Evolutionary conservation across 1,140 invertebrate genomes (phyloP).

Genomic region (Lycorma delicatula): DNA sequence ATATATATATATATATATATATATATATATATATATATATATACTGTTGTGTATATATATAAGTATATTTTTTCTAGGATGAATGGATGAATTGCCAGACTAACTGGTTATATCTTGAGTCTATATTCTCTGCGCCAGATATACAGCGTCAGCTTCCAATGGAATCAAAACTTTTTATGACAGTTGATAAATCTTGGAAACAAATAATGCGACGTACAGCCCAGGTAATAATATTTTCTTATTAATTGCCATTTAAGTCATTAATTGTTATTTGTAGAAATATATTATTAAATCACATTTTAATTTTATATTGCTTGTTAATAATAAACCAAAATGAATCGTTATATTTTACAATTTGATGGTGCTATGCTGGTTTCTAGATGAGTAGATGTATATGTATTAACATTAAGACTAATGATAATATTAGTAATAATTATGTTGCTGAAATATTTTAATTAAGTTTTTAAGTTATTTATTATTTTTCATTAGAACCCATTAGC

Average conservation of each 20-base stretch:
- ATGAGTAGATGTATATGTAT: background rate
- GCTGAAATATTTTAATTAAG: background rate
- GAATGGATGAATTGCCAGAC: conserved; percentile 76
- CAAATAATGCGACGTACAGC: conserved; percentile 66
- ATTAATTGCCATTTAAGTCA: too few relatives aligned
- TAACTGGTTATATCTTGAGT: conserved; percentile 79
- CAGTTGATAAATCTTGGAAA: conserved; percentile 81
- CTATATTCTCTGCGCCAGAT: conserved; percentile 82
- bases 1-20: too few relatives aligned
- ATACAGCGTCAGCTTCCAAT: conserved; percentile 78
- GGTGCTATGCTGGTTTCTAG: background rate
- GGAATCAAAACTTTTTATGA: conserved; percentile 72
- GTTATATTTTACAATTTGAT: too few relatives aligned
- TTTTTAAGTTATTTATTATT: too few relatives aligned
- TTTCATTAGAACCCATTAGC: conserved; percentile 53
- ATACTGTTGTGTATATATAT: too few relatives aligned
- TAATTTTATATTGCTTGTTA: too few relatives aligned
- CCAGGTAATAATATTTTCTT: too few relatives aligned
- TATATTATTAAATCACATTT: too few relatives aligned
- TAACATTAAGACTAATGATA: background rate
- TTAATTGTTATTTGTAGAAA: too few relatives aligned
- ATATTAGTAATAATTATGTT: conserved; percentile 5
- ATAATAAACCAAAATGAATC: too few relatives aligned
- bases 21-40: too few relatives aligned
- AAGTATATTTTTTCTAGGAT: conserved; percentile 42